phyloP scores from a whole-genome alignment of 2,888 invertebrate genomes.

The Bunonema sp. region DNA sequence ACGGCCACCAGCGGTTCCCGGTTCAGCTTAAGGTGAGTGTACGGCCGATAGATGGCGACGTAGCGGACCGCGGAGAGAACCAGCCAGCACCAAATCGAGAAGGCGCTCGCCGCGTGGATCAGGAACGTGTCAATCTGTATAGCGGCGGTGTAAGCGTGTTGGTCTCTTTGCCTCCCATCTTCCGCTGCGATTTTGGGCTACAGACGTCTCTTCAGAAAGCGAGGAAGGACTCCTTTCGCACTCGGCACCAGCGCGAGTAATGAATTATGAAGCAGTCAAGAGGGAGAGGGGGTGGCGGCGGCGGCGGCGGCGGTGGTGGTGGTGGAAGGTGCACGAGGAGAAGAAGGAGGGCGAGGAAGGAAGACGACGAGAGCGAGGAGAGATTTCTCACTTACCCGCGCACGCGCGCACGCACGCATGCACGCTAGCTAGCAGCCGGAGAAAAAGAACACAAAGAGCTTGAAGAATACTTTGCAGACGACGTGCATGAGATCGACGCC shows the following conservation, averaged over 20 bases:
- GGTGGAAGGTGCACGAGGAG: too few relatives aligned
- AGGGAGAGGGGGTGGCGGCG: too few relatives aligned
- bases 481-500: slow-evolving; percentile 17
- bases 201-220: neutral
- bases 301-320: too few relatives aligned
- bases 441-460: neutral
- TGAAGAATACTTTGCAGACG: slow-evolving; percentile 26
- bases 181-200: neutral
- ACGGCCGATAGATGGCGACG: slow-evolving; percentile 33
- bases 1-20: slow-evolving; percentile 29
- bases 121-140: slow-evolving; percentile 31
- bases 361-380: too few relatives aligned
- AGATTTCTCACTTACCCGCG: too few relatives aligned
- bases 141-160: neutral
- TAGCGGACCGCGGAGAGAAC: slow-evolving; percentile 32
- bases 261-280: too few relatives aligned
- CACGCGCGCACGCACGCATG: too few relatives aligned
- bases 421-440: neutral
- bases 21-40: slow-evolving; percentile 29
- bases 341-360: too few relatives aligned
- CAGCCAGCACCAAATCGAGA: slow-evolving; percentile 39
- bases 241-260: too few relatives aligned
- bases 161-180: neutral
- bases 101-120: slow-evolving; percentile 34
- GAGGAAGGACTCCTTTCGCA: slow-evolving; percentile 4